Conservation (phyloP, 2,888 invertebrate species). For the Callimorpha dominula region DNA sequence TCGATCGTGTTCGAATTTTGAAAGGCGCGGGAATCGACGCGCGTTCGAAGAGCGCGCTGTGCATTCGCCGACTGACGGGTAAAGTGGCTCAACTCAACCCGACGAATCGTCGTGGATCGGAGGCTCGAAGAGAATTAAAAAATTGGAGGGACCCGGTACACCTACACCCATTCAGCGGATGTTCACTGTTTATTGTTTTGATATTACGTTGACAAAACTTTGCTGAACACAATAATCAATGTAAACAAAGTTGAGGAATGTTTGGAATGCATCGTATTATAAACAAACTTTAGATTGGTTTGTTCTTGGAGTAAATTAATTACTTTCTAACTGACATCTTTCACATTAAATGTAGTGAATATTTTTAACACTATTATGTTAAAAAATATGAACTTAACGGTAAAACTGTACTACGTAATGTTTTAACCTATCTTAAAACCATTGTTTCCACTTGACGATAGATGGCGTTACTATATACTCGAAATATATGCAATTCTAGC, state of each 20-base stretch:
- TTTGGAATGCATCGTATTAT: neutral
- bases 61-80: slow-evolving; percentile 63
- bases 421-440: neutral
- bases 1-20: slow-evolving; percentile 64
- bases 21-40: slow-evolving; percentile 55
- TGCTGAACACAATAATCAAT: slow-evolving; percentile 15
- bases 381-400: neutral
- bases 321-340: neutral
- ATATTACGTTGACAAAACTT: slow-evolving; percentile 33
- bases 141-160: slow-evolving; percentile 59
- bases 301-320: neutral
- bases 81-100: slow-evolving; percentile 42
- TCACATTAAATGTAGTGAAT: neutral
- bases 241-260: slow-evolving; percentile 21
- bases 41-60: slow-evolving; percentile 63
- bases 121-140: slow-evolving; percentile 50
- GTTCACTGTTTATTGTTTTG: slow-evolving; percentile 59
- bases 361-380: too few species aligned
- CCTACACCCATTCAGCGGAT: slow-evolving; percentile 56
- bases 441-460: slow-evolving; percentile 26
- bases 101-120: slow-evolving; percentile 28
- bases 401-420: neutral
- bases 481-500: neutral
- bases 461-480: slow-evolving; percentile 28
- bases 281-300: neutral